Evolutionary conservation across 1,140 invertebrate species (phyloP).

Genomic region (Pseudobourletiella spinata): DNA sequence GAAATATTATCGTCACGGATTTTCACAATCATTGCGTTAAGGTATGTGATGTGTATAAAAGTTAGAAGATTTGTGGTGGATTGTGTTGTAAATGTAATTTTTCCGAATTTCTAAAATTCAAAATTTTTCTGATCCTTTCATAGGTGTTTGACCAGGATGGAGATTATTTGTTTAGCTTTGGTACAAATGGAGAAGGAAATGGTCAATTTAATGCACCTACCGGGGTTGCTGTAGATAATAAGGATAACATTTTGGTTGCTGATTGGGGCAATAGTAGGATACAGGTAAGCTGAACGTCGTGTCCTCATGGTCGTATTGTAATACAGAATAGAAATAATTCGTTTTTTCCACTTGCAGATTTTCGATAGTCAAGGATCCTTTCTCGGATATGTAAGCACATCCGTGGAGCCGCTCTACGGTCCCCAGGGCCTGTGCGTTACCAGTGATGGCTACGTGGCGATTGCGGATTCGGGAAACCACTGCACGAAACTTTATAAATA

Average conservation of each 20-base stretch:
- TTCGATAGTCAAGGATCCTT: slow-evolving; percentile 51
- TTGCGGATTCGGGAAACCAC: slow-evolving; percentile 53
- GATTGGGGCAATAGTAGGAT: slow-evolving; percentile 53
- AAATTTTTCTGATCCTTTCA: slow-evolving; percentile 37
- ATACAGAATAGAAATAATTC: neutral
- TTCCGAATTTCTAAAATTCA: too few species aligned
- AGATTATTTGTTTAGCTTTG: slow-evolving; percentile 48
- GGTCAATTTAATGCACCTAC: slow-evolving; percentile 54
- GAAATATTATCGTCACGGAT: slow-evolving; percentile 49
- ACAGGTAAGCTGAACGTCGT: slow-evolving; percentile 43
- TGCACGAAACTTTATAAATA: slow-evolving; percentile 45
- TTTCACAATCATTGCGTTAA: slow-evolving; percentile 54
- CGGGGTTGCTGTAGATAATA: slow-evolving; percentile 47
- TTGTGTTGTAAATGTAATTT: too few species aligned
- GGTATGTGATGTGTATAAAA: too few species aligned
- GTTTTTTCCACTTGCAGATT: slow-evolving; percentile 42
- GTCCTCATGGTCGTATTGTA: neutral
- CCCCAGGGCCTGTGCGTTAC: slow-evolving; percentile 49
- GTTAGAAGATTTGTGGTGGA: slow-evolving; percentile 1
- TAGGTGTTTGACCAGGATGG: slow-evolving; percentile 47
- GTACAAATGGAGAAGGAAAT: slow-evolving; percentile 48
- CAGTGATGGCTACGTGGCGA: slow-evolving; percentile 46
- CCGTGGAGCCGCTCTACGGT: slow-evolving; percentile 49
- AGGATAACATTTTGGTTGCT: slow-evolving; percentile 50
- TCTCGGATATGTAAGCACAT: slow-evolving; percentile 48